Base-by-base conservation (phyloP, 2,888 invertebrate genomes). In the Argyresthia goedartella region DNA sequence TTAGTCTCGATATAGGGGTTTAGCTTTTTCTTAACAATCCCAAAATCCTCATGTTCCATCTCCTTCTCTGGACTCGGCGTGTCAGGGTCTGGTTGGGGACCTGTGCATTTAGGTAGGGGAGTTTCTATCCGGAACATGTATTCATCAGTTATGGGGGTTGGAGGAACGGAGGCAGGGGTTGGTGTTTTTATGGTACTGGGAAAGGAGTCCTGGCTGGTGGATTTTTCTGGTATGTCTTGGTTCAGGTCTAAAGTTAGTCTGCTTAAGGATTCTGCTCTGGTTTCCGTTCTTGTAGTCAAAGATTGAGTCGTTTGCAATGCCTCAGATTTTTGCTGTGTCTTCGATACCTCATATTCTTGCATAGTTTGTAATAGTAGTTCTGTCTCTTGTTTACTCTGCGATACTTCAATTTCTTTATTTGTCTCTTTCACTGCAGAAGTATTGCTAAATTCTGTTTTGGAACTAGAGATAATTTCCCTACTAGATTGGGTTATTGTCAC, bases 121-220 rank as follows among this genome's bases (percentile, higher is more conserved):
- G 74, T 68, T 48, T 67, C 58, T 1, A 86, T 65, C 56, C 76
- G 73, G 51, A 86, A 86, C 0, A 86, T 59, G 52, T 86, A 86
- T 66, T 84, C 84, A 45, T 86, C 85, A 1, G 75, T 78, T 43
- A 85, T 51, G 11, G 86, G 86, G 1, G 84, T 82, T 0, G 79
- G 76, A 1, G 81, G 82, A 0, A 67, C 59, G 0, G 69, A 70
- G 1, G 73, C 61, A 0, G 82, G 80, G 0, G 73, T 76, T 0
- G 73, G 73, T 6, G 73, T 75, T 14, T 15, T 13, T 13, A 48
- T 48, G 36, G 36, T 36, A 15, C 48, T 48, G 15, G 48, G 48
- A 14, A 48, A 48, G 15, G 48, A 48, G 35, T 48, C 48, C 36
- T n/a, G 25, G 25, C 15, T 46, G 33, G 25, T n/a, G n/a, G 33